Evolutionary conservation across 1,140 invertebrate genomes (phyloP).

Genomic region (Drosophila nasuta): DNA sequence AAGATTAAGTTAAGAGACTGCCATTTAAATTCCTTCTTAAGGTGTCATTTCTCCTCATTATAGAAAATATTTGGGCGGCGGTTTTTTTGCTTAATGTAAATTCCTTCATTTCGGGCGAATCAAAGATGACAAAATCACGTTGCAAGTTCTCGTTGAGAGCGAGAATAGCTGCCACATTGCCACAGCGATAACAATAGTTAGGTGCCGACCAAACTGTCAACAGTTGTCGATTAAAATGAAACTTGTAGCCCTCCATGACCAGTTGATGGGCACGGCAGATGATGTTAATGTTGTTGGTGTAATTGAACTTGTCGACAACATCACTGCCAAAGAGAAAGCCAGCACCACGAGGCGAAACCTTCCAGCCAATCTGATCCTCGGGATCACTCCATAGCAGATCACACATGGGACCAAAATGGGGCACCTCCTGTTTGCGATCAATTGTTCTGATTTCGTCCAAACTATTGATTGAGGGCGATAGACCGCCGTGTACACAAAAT

Average conservation of each 20-base stretch:
- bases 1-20: too few species aligned
- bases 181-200: slow-evolving; percentile 99
- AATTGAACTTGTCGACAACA: slow-evolving; percentile 98
- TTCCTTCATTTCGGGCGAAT: slow-evolving; percentile 93
- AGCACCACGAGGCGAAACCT: slow-evolving; percentile 98
- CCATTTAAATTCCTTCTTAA: too few species aligned
- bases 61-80: slow-evolving; percentile 99
- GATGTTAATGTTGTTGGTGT: slow-evolving; percentile 98
- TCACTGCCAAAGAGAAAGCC: slow-evolving; percentile 99
- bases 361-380: slow-evolving; percentile 96
- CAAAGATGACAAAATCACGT: slow-evolving; percentile 99
- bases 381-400: slow-evolving; percentile 99
- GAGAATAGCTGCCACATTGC: slow-evolving; percentile 99
- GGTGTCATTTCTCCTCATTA: slow-evolving; percentile 84
- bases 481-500: slow-evolving; percentile 99
- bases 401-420: slow-evolving; percentile 99
- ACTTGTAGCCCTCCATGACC: slow-evolving; percentile 99
- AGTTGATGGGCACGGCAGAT: slow-evolving; percentile 99
- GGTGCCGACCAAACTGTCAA: slow-evolving; percentile 99
- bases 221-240: slow-evolving; percentile 99
- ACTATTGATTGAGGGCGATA: slow-evolving; percentile 99
- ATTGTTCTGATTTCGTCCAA: slow-evolving; percentile 99
- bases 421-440: slow-evolving; percentile 99
- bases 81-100: slow-evolving; percentile 99
- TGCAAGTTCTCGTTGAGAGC: slow-evolving; percentile 98